Conservation (phyloP, 2,113 vertebrate genomes). For the Puma concolor region DNA sequence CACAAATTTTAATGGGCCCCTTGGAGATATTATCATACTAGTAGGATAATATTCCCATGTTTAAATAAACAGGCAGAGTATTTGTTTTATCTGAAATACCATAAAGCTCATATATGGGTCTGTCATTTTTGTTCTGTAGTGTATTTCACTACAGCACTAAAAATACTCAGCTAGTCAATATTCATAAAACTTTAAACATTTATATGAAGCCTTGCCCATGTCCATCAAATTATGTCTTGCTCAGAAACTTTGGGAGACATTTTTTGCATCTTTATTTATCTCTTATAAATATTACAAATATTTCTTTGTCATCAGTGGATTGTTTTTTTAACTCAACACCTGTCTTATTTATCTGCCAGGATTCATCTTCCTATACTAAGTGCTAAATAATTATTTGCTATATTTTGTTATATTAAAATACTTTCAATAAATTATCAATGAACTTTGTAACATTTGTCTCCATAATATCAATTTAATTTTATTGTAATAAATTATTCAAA, state of each 20-base stretch:
- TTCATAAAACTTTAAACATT: not conserved
- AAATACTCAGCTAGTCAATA: not conserved
- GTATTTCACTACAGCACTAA: not conserved
- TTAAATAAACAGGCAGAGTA: not conserved
- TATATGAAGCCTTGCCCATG: not conserved
- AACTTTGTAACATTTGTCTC: not conserved
- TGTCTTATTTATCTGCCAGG: not conserved
- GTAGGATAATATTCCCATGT: not conserved
- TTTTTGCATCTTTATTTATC: not conserved
- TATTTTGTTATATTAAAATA: not conserved
- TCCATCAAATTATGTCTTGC: not conserved
- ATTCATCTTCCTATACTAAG: not conserved
- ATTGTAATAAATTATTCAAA: slow-evolving; percentile 26
- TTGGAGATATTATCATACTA: not conserved
- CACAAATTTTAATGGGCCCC: not conserved
- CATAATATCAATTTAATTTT: not conserved
- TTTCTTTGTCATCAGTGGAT: not conserved
- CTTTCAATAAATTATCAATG: not conserved
- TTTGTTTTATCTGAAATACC: slow-evolving; percentile 35
- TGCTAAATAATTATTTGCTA: not conserved
- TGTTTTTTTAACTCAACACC: not conserved
- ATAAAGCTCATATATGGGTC: not conserved
- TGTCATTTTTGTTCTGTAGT: not conserved
- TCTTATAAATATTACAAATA: not conserved
- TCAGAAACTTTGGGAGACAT: not conserved